phyloP scores from a whole-genome alignment of 1,140 invertebrate genomes.

The Drosophila kohkoa region DNA sequence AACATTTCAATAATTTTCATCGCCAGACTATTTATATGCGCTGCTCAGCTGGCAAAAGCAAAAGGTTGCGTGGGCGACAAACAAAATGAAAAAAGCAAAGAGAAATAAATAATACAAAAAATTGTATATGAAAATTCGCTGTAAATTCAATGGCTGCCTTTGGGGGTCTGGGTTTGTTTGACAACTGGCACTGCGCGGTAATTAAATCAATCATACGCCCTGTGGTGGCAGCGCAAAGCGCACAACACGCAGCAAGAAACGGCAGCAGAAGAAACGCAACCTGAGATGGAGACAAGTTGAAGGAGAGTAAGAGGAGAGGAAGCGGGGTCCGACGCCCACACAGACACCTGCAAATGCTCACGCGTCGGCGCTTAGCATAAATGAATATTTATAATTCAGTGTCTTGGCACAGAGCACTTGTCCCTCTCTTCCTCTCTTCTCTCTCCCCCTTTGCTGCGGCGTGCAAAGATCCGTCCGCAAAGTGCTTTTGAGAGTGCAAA shows the following conservation, averaged over 20 bases:
- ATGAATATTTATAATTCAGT: constrained; percentile 81
- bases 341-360: constrained; percentile 70
- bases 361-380: constrained; percentile 74
- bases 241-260: constrained; percentile 34
- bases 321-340: constrained; percentile 23
- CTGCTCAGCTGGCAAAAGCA: constrained; percentile 12
- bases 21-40: constrained; percentile 11
- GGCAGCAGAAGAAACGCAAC: constrained; percentile 2
- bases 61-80: constrained; percentile 5
- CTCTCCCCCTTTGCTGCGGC: constrained; percentile 1
- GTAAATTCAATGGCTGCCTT: constrained; percentile 23
- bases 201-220: constrained; percentile 81
- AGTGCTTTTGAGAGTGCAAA: constrained; percentile 67
- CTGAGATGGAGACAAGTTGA: too few relatives aligned
- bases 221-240: constrained; percentile 55
- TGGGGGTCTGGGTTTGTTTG: constrained; percentile 6
- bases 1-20: constrained; percentile 14
- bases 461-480: constrained; percentile 63
- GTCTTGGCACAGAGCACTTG: constrained; percentile 42
- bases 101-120: not conserved
- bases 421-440: not conserved
- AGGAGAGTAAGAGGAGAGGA: not conserved
- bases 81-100: not conserved
- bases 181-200: constrained; percentile 57
- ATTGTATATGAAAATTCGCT: not conserved